phyloP scores from a whole-genome alignment of 2,113 vertebrate species.

The Hydropotes inermis region DNA sequence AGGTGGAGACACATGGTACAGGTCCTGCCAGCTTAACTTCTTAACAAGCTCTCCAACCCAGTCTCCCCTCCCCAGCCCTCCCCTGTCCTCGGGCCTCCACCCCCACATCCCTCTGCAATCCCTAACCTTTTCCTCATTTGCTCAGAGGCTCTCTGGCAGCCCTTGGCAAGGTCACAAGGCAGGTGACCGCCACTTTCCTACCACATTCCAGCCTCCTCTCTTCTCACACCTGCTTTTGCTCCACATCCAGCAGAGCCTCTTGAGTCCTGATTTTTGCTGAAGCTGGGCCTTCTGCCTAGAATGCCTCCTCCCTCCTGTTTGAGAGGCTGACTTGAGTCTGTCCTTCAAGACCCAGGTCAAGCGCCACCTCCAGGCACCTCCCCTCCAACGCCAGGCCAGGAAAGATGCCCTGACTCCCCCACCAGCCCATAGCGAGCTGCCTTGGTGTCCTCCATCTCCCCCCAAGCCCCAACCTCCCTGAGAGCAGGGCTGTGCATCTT shows the following conservation, averaged over 20 bases:
- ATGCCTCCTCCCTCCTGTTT: rapidly evolving
- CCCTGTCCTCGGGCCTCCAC: rapidly evolving
- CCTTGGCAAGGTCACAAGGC: background rate
- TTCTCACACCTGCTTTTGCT: background rate
- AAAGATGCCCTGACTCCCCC: background rate
- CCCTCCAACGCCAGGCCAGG: rapidly evolving
- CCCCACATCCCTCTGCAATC: no score
- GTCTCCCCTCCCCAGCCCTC: background rate
- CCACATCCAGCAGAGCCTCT: background rate
- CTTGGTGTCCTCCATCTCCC: background rate
- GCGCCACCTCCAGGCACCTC: background rate
- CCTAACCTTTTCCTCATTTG: background rate
- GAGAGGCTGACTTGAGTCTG: background rate
- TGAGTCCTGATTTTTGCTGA: background rate
- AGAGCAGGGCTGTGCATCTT: background rate
- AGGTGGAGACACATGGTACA: background rate
- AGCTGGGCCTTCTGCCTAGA: background rate
- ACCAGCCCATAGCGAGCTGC: background rate
- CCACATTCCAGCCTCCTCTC: rapidly evolving
- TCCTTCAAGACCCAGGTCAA: background rate
- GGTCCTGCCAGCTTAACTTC: background rate
- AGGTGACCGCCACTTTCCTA: rapidly evolving
- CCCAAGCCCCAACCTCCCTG: rapidly evolving
- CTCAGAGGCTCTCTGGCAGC: background rate
- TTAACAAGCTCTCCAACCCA: background rate